phyloP scores from a whole-genome alignment of 2,888 invertebrate species.

The Philonicus albiceps region DNA sequence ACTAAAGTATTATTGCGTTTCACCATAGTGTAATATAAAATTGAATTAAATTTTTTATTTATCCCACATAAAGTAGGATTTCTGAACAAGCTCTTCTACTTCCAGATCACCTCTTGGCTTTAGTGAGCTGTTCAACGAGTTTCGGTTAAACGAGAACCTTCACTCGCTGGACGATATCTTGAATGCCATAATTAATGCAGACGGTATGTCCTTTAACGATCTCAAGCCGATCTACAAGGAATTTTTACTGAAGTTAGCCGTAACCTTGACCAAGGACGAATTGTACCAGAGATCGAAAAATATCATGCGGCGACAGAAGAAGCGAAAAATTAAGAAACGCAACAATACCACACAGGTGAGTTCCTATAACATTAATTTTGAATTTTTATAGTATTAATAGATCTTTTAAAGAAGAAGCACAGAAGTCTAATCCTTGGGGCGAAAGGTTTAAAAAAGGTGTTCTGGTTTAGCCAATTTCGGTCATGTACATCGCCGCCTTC shows the following conservation, averaged over 20 bases:
- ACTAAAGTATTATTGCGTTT: no score
- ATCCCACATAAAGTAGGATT: background rate
- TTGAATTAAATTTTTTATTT: no score
- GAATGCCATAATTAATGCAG: constrained; percentile 87
- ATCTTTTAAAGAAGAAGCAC: constrained; percentile 65
- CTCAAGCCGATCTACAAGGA: constrained; percentile 91
- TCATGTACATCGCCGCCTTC: constrained; percentile 53
- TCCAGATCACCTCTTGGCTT: constrained; percentile 82
- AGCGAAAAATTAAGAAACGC: constrained; percentile 69
- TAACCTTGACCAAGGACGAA: constrained; percentile 91
- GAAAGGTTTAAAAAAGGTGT: constrained; percentile 70
- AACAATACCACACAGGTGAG: constrained; percentile 65
- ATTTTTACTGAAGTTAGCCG: constrained; percentile 84
- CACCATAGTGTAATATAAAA: no score
- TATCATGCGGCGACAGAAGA: constrained; percentile 86
- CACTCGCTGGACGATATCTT: constrained; percentile 88
- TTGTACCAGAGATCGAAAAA: constrained; percentile 88
- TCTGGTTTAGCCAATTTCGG: constrained; percentile 65
- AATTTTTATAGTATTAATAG: background rate
- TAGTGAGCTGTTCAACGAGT: constrained; percentile 86
- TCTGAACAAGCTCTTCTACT: background rate
- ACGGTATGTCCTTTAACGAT: constrained; percentile 93
- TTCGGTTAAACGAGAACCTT: constrained; percentile 85
- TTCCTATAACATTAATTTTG: constrained; percentile 41
- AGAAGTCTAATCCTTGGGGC: constrained; percentile 70